phyloP scores from a whole-genome alignment of 2,113 vertebrate species.

The Chloebia gouldiae region DNA sequence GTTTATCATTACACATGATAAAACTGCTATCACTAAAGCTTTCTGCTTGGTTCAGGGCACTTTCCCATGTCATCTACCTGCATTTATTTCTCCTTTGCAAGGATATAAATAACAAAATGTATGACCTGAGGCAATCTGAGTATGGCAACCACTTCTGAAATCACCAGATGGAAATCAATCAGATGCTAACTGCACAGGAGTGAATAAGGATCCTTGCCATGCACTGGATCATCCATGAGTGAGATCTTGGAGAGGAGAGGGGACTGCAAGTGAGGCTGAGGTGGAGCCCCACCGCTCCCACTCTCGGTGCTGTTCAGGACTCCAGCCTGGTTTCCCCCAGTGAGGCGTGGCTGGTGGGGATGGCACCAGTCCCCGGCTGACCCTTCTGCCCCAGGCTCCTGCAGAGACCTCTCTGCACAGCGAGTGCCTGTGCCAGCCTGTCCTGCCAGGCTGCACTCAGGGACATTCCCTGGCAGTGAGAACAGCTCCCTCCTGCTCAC shows the following conservation, averaged over 20 bases:
- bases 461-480: neutral
- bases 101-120: neutral
- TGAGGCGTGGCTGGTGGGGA: neutral
- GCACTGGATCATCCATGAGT: neutral
- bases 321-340: neutral
- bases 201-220: neutral
- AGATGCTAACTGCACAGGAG: neutral
- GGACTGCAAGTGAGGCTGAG: neutral
- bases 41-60: neutral
- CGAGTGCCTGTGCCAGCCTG: neutral
- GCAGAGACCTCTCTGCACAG: neutral
- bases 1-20: neutral
- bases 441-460: neutral
- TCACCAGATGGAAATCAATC: neutral
- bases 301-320: fast-evolving
- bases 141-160: neutral
- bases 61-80: neutral
- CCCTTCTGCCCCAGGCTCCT: neutral
- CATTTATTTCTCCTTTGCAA: constrained; percentile 6
- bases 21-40: neutral
- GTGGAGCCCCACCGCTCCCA: neutral
- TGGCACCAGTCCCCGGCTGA: neutral
- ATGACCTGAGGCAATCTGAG: neutral
- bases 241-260: neutral
- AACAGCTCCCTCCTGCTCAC: neutral